Base-by-base conservation (phyloP, 2,888 invertebrate genomes). In the Oxystoma pomonae region DNA sequence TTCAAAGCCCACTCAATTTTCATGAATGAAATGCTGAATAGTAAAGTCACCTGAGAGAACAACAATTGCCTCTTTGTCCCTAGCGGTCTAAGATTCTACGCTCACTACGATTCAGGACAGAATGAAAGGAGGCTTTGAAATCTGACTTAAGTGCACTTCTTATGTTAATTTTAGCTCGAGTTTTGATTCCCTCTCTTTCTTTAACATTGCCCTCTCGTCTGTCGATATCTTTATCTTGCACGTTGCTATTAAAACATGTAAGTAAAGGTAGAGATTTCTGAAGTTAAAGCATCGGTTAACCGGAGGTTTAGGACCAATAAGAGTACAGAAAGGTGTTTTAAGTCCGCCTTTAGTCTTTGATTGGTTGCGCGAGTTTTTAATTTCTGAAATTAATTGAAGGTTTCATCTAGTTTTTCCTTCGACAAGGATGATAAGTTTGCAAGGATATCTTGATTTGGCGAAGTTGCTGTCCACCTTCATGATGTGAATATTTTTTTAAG, bases 81-180 rank as follows among this genome's bases (percentile, higher is more conserved):
- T 58, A 35, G 52, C 21, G 55, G 65, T 61, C 65, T 68, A 70
- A 73, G 73, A 72, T 72, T 70, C 68, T 69, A 76, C 77, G 73
- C 76, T 75, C 73, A 68, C 73, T 61, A 61, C 71, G 59, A 63
- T 67, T 67, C 64, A 61, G 72, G 73, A 72, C 70, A 72, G 71
- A 73, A 76, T 77, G 75, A 78, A 78, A 76, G 77, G 77, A 71
- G 73, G 77, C 77, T 77, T 78, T 78, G 70, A 76, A 65, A 67
- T 65, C 5, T 55, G 58, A 65, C 66, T 65, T 68, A 64, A 67
- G 61, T 63, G 59, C 53, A 61, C 57, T 63, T 58, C 60, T 58
- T 57, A 55, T 62, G 50, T 58, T 58, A 51, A 57, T 52, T 60
- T 53, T 60, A 55, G 53, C 16, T 53, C 16, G 18, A 20, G 19